Conservation (phyloP, 2,888 invertebrate genomes). For the Cephus spinipes region DNA sequence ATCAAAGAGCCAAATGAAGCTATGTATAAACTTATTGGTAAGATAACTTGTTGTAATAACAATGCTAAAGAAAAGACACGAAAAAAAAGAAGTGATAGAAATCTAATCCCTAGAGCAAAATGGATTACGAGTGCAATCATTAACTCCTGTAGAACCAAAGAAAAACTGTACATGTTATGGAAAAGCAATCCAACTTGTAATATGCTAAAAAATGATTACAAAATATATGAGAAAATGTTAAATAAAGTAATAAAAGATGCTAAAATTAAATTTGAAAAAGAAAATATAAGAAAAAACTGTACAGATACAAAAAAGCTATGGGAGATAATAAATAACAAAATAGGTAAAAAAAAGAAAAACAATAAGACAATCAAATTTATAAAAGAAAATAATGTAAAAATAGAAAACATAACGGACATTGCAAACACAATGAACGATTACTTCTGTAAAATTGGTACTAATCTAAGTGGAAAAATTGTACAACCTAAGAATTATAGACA, state of each 20-base stretch:
- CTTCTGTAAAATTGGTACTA: too few relatives aligned
- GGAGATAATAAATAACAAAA: conserved; percentile 10
- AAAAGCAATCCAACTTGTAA: conserved; percentile 1
- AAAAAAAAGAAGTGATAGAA: not conserved
- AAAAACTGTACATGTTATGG: conserved; percentile 8
- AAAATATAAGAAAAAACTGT: not conserved
- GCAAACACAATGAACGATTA: too few relatives aligned
- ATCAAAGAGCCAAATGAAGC: not conserved
- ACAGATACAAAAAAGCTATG: conserved; percentile 10
- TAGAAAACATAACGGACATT: too few relatives aligned
- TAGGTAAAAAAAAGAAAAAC: not conserved
- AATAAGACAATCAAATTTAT: too few relatives aligned
- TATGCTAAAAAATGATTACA: conserved; percentile 5
- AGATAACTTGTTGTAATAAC: not conserved
- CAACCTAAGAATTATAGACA: too few relatives aligned
- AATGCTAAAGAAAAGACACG: not conserved
- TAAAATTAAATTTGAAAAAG: not conserved
- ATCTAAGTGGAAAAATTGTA: too few relatives aligned
- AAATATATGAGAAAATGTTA: not conserved
- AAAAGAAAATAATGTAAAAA: too few relatives aligned
- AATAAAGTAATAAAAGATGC: too few relatives aligned
- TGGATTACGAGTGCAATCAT: conserved; percentile 14
- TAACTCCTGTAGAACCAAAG: conserved; percentile 5
- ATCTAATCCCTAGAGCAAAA: not conserved
- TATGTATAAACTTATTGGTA: not conserved